These are phyloP conservation scores for Melipona beecheii DNA, from an alignment of 2,888 invertebrate genomes.

Conservation along the genomic window DNA sequence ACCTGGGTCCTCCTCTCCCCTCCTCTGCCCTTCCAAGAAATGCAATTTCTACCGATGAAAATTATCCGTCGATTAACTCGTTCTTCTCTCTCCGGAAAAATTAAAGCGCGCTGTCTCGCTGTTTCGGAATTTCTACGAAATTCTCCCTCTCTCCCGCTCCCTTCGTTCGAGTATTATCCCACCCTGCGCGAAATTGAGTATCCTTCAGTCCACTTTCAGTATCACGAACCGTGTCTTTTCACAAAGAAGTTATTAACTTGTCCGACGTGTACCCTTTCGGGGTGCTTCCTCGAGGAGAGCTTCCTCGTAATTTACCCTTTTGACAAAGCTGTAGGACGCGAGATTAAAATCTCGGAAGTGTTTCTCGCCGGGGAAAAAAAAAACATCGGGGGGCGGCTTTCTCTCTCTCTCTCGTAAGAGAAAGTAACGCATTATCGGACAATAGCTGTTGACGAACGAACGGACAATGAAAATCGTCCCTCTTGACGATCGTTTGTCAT, in stretches of 20 bases:
- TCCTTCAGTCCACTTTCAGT: neutral
- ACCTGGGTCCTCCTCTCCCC: neutral
- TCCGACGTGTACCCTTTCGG: neutral
- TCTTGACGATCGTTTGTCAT: neutral
- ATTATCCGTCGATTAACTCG: neutral
- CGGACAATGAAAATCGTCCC: neutral
- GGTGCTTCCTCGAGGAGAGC: neutral
- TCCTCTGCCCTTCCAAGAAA: neutral
- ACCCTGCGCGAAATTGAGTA: neutral
- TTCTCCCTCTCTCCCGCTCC: neutral
- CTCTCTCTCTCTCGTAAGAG: no score
- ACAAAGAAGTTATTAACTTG: constrained; percentile 35
- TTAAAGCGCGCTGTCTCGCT: neutral
- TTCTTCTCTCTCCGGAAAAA: neutral
- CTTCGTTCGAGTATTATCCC: neutral
- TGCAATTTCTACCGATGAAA: neutral
- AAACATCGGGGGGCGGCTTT: no score
- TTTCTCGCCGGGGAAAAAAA: neutral
- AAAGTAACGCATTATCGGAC: neutral
- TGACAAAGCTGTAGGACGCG: neutral
- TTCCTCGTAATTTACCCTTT: neutral
- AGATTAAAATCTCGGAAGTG: neutral
- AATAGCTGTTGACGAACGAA: neutral
- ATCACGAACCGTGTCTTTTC: neutral
- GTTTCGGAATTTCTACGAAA: neutral